Evolutionary conservation across 2,888 invertebrate species (phyloP).

Genomic region (Ochropleura plecta): DNA sequence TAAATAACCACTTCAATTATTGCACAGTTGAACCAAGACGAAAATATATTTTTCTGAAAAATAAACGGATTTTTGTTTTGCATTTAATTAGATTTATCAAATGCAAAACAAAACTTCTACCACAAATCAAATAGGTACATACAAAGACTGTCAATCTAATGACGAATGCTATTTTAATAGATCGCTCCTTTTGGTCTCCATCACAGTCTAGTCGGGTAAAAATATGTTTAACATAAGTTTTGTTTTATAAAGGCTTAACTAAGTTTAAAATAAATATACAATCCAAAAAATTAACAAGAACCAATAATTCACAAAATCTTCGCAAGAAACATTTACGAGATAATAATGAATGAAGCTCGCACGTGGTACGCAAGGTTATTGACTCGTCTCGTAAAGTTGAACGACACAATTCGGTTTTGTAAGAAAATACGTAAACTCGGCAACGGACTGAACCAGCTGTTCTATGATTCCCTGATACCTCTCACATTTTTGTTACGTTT

Average conservation of each 20-base stretch:
- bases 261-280: neutral
- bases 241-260: neutral
- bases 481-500: constrained; percentile 76
- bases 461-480: constrained; percentile 75
- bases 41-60: neutral
- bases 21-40: neutral
- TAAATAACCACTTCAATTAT: neutral
- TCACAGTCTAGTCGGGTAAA: too few species aligned
- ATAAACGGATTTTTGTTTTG: too few species aligned
- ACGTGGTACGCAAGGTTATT: constrained; percentile 42
- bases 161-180: neutral
- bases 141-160: neutral
- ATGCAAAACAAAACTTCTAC: too few species aligned
- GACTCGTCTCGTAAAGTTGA: constrained; percentile 53
- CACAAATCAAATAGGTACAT: too few species aligned
- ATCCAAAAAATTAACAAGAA: neutral
- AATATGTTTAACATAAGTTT: too few species aligned
- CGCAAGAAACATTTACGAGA: constrained; percentile 3
- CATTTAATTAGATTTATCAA: too few species aligned
- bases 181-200: too few species aligned
- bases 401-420: constrained; percentile 64
- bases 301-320: neutral
- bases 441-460: constrained; percentile 56
- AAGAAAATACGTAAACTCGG: constrained; percentile 65
- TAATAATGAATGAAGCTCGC: constrained; percentile 18